Conservation (phyloP, 2,113 vertebrate species). For the Rhodinocichla rosea region DNA sequence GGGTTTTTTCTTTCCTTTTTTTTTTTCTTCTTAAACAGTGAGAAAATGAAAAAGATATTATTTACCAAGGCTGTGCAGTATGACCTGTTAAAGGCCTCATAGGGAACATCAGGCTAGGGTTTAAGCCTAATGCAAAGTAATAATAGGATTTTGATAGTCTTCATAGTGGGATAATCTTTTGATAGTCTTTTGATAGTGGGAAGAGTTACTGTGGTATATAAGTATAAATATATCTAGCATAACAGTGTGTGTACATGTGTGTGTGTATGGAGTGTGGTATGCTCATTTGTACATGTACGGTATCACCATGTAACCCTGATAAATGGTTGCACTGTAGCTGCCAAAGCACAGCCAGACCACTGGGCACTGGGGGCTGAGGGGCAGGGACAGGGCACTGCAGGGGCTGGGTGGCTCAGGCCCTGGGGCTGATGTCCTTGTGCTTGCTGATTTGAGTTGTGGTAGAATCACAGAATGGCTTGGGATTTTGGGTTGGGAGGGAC, state of each 20-base stretch:
- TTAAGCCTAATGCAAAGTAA: neutral
- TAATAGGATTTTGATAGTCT: neutral
- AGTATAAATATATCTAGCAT: neutral
- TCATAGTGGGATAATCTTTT: neutral
- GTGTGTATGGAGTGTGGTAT: neutral
- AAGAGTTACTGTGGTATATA: neutral
- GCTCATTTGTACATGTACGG: neutral
- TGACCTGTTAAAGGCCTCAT: neutral
- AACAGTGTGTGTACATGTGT: no score
- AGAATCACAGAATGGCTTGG: neutral
- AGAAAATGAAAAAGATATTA: neutral
- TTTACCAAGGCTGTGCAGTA: neutral
- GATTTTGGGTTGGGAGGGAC: neutral
- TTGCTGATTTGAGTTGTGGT: neutral
- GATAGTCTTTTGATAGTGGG: neutral
- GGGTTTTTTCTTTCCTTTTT: fast-evolving
- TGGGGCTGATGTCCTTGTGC: no score
- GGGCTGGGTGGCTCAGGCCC: neutral
- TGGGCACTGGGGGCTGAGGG: neutral
- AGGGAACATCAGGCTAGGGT: neutral
- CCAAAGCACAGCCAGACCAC: neutral
- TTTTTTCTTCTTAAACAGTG: neutral
- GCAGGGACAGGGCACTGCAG: fast-evolving
- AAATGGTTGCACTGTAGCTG: neutral
- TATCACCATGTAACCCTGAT: fast-evolving